Evolutionary conservation across 2,797 vertebrate species (phyloP), one percentile per base, ranked within the genome.

Genomic region (Pachyuromys duprasi): DNA sequence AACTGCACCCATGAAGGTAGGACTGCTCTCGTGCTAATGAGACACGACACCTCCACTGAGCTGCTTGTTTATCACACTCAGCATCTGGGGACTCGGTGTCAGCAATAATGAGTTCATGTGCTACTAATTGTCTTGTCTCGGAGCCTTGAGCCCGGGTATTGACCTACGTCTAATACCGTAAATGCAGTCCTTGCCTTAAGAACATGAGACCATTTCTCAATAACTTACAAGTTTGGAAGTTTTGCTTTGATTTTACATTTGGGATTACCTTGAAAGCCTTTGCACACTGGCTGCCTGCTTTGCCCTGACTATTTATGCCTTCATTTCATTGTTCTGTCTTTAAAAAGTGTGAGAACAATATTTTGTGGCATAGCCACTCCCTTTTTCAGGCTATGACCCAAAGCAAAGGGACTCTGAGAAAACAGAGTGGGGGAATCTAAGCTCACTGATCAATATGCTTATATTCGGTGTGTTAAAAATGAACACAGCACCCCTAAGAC

Each of bases 191-290:
- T 88, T 81, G 22, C 55, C 81, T 87, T 49, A 20, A 20, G 92
- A 95, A 89, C 55, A 45, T 18, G 28, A 79, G 62, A 92, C 79
- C n/a, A 14, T 95, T 92, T 92, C 67, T 90, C 72, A 95, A 91
- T 45, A 89, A 94, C 86, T 82, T 36, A 82, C 0, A 4, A 78
- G 11, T 55, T 90, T 92, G 39, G 70, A 33, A 20, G 31, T 33
- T 39, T 33, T 62, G 49, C 8, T 63, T 89, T 22, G 55, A 24
- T 63, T 89, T 63, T 39, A 24, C 42, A 33, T 72, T 62, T 84
- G 9, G 57, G 69, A 53, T 95, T 89, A 89, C 65, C 18, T 53
- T 53, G 14, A 55, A 89, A 91, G 24, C 82, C 36, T 28, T 28
- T 4, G 22, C 39, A 20, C 15, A 11, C 31, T 20, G 45, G 62